phyloP scores from a whole-genome alignment of 2,888 invertebrate genomes.

The Harpalus rufipes region DNA sequence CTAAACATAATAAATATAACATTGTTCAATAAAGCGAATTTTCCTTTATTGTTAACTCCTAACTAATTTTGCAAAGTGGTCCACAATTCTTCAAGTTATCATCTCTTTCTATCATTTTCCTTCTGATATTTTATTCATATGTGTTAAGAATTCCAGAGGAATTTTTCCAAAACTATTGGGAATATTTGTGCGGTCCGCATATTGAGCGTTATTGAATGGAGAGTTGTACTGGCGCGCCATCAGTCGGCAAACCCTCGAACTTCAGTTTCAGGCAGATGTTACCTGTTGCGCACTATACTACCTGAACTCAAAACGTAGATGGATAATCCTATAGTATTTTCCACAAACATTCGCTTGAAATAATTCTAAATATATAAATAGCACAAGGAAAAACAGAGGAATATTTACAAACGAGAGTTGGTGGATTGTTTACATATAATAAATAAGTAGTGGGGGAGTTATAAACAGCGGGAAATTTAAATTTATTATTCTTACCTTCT shows the following conservation, averaged over 20 bases:
- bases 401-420: neutral
- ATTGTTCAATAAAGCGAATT: no score
- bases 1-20: no score
- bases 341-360: neutral
- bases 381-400: neutral
- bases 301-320: conserved; percentile 24
- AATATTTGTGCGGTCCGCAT: conserved; percentile 38
- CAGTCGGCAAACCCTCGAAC: conserved; percentile 65
- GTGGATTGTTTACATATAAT: neutral
- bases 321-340: neutral
- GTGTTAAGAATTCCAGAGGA: neutral
- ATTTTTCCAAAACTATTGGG: conserved; percentile 9
- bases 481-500: no score
- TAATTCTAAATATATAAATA: neutral
- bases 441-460: neutral
- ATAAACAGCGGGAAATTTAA: neutral
- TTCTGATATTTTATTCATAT: conserved; percentile 8
- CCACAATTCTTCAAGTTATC: neutral
- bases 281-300: conserved; percentile 64
- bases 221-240: conserved; percentile 58
- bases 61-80: neutral
- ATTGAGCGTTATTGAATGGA: conserved; percentile 61
- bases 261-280: conserved; percentile 53
- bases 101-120: neutral
- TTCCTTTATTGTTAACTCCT: neutral